Evolutionary conservation across 92 coral and sea anemone species (phyloP).

Genomic region (Montipora capitata): DNA sequence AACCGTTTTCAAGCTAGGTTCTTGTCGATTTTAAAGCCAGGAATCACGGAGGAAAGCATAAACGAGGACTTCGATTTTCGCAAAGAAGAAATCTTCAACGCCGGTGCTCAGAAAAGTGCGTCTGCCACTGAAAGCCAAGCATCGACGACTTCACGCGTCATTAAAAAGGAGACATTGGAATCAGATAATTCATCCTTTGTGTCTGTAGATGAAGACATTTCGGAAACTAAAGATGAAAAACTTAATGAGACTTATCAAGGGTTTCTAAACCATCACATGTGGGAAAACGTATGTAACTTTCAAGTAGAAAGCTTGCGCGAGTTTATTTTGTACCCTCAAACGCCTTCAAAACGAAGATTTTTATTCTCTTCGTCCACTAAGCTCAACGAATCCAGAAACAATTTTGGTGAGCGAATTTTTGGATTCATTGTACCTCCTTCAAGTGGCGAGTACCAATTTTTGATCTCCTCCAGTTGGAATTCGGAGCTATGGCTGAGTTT

Average conservation of each 20-base stretch:
- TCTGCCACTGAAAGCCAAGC: background rate
- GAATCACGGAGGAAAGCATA: background rate
- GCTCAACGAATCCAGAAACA: slow-evolving; percentile 46
- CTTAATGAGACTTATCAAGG: background rate
- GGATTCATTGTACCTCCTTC: slow-evolving; percentile 84
- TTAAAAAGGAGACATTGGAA: background rate
- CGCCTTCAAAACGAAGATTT: slow-evolving; percentile 68
- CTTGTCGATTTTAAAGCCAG: background rate
- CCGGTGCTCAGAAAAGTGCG: background rate
- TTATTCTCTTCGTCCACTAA: slow-evolving; percentile 59
- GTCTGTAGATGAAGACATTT: background rate
- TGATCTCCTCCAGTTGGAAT: slow-evolving; percentile 85
- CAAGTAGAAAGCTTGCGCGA: slow-evolving; percentile 77
- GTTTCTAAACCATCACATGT: slow-evolving; percentile 70
- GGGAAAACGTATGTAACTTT: slow-evolving; percentile 78
- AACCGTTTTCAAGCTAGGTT: background rate
- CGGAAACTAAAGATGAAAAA: background rate
- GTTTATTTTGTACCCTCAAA: slow-evolving; percentile 81
- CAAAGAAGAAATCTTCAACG: background rate
- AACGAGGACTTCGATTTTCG: background rate
- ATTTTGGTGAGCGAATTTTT: slow-evolving; percentile 90
- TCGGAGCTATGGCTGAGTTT: slow-evolving; percentile 95
- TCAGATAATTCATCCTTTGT: background rate
- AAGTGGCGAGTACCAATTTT: slow-evolving; percentile 82
- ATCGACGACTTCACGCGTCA: background rate